Percentiles rank a stretch among this genome's conserved stretches.
phyloP scores from a whole-genome alignment of 2,888 invertebrate genomes.

The Sinodicranocentrus sp. region DNA sequence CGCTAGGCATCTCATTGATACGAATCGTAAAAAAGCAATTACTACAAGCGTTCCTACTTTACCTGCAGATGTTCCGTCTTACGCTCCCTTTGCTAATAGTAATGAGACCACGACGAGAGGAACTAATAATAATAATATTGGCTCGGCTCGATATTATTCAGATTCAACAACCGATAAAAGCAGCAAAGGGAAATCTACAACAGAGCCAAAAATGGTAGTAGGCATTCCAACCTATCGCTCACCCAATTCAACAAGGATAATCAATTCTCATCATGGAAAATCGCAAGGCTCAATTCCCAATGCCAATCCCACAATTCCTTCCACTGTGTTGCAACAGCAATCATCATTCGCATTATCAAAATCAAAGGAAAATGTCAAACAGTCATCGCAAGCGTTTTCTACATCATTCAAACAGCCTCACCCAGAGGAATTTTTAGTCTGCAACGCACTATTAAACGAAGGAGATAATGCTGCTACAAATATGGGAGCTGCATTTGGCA shows the following conservation, averaged over 20 bases:
- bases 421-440: slow-evolving; percentile 31
- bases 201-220: slow-evolving; percentile 59
- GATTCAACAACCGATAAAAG: slow-evolving; percentile 36
- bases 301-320: slow-evolving; percentile 51
- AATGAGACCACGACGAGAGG: slow-evolving; percentile 66
- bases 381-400: slow-evolving; percentile 24
- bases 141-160: slow-evolving; percentile 21
- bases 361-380: slow-evolving; percentile 54
- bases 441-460: slow-evolving; percentile 20
- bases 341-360: slow-evolving; percentile 24
- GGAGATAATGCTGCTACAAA: slow-evolving; percentile 36
- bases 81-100: slow-evolving; percentile 61
- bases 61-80: slow-evolving; percentile 50
- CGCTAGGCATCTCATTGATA: slow-evolving; percentile 56
- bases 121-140: slow-evolving; percentile 37
- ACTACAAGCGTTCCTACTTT: slow-evolving; percentile 60
- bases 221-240: slow-evolving; percentile 64
- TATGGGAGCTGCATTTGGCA: slow-evolving; percentile 21
- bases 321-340: neutral
- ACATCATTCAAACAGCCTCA: slow-evolving; percentile 51
- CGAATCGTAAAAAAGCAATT: slow-evolving; percentile 60
- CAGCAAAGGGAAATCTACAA: slow-evolving; percentile 58
- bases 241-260: slow-evolving; percentile 35
- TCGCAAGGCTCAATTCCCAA: slow-evolving; percentile 60
- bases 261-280: slow-evolving; percentile 63